Evolutionary conservation across 2,113 vertebrate genomes (phyloP).

Genomic region (Tiliqua scincoides): DNA sequence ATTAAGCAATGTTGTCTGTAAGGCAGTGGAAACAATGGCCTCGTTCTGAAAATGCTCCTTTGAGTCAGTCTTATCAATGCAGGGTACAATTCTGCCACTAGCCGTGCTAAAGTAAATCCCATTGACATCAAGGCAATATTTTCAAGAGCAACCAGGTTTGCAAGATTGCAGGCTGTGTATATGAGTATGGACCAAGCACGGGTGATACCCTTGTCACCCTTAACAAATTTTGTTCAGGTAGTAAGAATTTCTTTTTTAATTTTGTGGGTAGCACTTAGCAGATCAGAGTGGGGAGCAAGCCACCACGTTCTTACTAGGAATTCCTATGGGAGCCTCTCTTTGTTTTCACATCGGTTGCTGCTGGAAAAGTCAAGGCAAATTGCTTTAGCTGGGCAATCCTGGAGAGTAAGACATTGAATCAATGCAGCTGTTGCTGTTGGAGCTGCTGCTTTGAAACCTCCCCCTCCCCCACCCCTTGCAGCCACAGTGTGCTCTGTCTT

Average conservation of each 20-base stretch:
- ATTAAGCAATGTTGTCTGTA: background rate
- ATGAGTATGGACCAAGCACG: background rate
- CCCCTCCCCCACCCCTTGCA: accelerated
- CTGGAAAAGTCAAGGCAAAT: slow-evolving; percentile 17
- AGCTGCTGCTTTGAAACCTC: background rate
- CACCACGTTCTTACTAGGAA: background rate
- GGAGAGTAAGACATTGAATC: slow-evolving; percentile 11
- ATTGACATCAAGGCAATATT: background rate
- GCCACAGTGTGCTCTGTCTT: slow-evolving; percentile 47
- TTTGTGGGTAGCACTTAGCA: background rate
- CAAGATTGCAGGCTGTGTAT: background rate
- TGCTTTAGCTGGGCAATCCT: background rate
- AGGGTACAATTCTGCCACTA: background rate
- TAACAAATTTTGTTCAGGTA: background rate
- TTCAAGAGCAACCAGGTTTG: background rate
- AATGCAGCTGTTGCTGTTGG: slow-evolving; percentile 7
- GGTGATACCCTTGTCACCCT: background rate
- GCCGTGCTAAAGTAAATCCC: background rate
- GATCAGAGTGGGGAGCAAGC: background rate
- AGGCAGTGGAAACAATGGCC: background rate
- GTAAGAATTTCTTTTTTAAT: background rate
- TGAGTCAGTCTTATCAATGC: background rate
- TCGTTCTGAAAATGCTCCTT: background rate
- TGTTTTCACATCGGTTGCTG: slow-evolving; percentile 39
- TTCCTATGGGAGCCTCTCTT: slow-evolving; percentile 46